A percentile compares a stretch with the other conserved stretches of the same genome.
Evolutionary conservation across 2,797 vertebrate species (phyloP).

Genomic region (Ciconia nigra): DNA sequence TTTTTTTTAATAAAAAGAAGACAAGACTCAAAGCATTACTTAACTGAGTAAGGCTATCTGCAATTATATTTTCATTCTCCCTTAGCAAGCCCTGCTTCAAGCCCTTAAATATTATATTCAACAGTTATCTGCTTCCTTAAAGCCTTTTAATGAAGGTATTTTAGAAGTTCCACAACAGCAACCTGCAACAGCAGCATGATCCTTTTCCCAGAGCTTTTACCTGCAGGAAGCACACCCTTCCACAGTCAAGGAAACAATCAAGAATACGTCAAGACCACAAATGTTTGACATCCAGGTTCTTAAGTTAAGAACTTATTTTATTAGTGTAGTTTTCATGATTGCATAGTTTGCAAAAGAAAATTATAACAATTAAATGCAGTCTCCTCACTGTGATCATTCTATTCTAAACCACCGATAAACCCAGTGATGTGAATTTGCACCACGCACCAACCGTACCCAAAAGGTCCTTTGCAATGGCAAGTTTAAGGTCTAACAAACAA

Average conservation of each 20-base stretch:
- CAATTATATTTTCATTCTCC: not conserved
- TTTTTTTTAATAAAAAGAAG: not conserved
- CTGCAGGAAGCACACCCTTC: not conserved
- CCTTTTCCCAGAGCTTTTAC: no score
- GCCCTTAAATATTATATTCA: not conserved
- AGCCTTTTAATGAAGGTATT: not conserved
- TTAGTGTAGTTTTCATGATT: constrained; percentile 25
- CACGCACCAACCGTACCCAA: not conserved
- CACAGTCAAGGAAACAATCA: accelerated
- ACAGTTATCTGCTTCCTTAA: not conserved
- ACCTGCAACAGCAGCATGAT: accelerated
- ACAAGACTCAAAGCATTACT: not conserved
- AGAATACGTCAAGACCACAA: not conserved
- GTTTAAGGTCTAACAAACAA: not conserved
- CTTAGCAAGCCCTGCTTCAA: not conserved
- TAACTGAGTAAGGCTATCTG: not conserved
- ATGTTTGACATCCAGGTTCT: not conserved
- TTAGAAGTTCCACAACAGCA: not conserved
- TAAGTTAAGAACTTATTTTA: constrained; percentile 18
- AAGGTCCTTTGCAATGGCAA: not conserved
- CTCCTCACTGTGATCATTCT: not conserved
- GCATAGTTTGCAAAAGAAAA: constrained; percentile 55
- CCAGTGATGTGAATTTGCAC: not conserved
- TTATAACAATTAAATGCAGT: not conserved
- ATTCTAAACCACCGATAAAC: not conserved